Evolutionary conservation across 1,140 invertebrate genomes (phyloP), one percentile per base, ranked within the genome.

Genomic region (Aphelinus certus): DNA sequence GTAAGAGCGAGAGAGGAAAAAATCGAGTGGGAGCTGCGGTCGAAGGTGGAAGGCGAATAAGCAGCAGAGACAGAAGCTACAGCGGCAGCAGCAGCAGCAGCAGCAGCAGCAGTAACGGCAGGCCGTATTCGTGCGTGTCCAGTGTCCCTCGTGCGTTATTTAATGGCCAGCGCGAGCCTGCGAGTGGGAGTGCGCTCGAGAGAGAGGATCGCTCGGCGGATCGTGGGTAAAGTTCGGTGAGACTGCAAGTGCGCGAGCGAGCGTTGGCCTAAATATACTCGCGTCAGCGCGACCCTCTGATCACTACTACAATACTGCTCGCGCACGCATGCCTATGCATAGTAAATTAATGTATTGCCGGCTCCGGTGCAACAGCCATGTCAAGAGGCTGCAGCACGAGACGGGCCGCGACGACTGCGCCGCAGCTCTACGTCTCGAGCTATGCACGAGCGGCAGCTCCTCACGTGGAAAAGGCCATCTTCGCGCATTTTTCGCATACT

Each of bases 401-500:
- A 72, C 58, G 47, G 26, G 57, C 47, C 46, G 45, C 46, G 49
- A 58, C 5, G 47, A 43, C 60, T 43, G 42, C 60, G 3, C 1
- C 42, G 57, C 10, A 5, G 26, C 26, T 26, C 26, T 26, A 61
- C 58, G 48, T 42, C 7, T 3, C 48, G 57, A 10, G 43, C 10
- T 42, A 10, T 2, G 7, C 7, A 57, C 47, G 51, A 42, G 55
- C 57, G 55, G 51, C 10, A 61, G 10, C 56, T 67, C 7, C 7
- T 55, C 43, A 73, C 61, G 57, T 62, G 65, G 65, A 73, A 73
- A 73, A 68, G 57, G 49, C 43, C 62, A 68, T 68, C 26, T 26
- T 68, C 72, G 67, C 47, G 65, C 72, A 73, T 73, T 67, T 73
- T 68, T 73, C 57, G 57, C 58, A 63, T 68, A 74, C 58, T 68